phyloP scores from a whole-genome alignment of 2,888 invertebrate genomes.

The Ctenicera cuprea region DNA sequence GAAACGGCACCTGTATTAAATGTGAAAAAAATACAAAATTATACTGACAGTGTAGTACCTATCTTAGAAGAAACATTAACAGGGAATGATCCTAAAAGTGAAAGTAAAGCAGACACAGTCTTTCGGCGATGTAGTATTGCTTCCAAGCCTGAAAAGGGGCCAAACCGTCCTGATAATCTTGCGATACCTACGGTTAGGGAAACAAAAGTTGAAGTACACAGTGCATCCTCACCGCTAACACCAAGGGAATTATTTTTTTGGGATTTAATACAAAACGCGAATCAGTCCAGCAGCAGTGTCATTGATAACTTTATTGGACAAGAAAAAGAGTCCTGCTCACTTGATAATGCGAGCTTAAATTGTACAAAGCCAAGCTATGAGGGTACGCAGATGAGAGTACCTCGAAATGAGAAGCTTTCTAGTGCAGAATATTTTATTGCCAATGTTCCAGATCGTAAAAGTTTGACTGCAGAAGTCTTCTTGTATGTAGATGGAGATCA shows the following conservation, averaged over 20 bases:
- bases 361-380: slow-evolving; percentile 5
- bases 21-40: background rate
- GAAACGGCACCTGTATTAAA: background rate
- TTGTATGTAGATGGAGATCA: slow-evolving; percentile 41
- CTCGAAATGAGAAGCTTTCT: background rate
- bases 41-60: background rate
- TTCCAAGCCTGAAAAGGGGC: background rate
- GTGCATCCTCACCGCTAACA: slow-evolving; percentile 40
- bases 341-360: slow-evolving; percentile 19
- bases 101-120: background rate
- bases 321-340: slow-evolving; percentile 30
- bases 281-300: slow-evolving; percentile 27
- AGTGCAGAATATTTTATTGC: slow-evolving; percentile 48
- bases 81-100: background rate
- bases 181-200: slow-evolving; percentile 2
- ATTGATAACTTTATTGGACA: slow-evolving; percentile 43
- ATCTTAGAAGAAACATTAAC: slow-evolving; percentile 7
- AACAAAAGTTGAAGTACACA: slow-evolving; percentile 42
- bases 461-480: slow-evolving; percentile 40
- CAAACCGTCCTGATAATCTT: slow-evolving; percentile 27
- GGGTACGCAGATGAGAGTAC: background rate
- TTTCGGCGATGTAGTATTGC: background rate
- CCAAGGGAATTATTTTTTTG: slow-evolving; percentile 51
- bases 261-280: slow-evolving; percentile 50
- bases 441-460: slow-evolving; percentile 43